Conservation (phyloP, 2,888 invertebrate species). For the Chironomus riparius region DNA sequence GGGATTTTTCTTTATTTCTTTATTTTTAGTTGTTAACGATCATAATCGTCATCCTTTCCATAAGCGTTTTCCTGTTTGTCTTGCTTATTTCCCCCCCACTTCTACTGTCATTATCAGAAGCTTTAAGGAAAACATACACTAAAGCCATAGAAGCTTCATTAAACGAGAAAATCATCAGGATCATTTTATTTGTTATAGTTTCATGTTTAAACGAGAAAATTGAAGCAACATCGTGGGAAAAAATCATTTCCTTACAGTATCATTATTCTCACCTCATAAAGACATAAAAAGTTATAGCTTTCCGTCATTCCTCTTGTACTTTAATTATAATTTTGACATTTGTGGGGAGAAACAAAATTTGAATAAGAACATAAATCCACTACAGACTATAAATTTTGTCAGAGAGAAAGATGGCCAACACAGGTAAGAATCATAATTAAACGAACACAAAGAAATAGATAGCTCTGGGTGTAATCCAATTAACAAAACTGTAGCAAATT, state of each 20-base stretch:
- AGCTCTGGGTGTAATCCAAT: too few relatives aligned
- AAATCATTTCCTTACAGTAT: neutral
- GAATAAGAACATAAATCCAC: too few relatives aligned
- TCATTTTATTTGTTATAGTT: neutral
- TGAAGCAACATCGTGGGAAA: neutral
- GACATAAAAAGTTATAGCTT: neutral
- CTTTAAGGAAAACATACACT: neutral
- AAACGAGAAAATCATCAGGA: neutral
- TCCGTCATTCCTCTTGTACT: neutral
- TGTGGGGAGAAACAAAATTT: too few relatives aligned
- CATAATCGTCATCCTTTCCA: too few relatives aligned
- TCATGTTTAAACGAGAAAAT: neutral
- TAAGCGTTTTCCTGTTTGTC: too few relatives aligned
- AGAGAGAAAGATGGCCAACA: conserved; percentile 1
- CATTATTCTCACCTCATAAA: neutral
- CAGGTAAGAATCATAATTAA: conserved; percentile 6
- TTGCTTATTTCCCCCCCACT: neutral
- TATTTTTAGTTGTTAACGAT: too few relatives aligned
- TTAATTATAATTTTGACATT: neutral
- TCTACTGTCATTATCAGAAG: neutral
- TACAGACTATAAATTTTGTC: neutral
- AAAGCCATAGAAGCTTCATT: neutral
- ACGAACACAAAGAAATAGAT: too few relatives aligned
- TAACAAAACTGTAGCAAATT: too few relatives aligned
- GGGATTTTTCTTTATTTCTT: too few relatives aligned